Evolutionary conservation across 2,888 invertebrate genomes (phyloP).

Genomic region (Rutpela maculata): DNA sequence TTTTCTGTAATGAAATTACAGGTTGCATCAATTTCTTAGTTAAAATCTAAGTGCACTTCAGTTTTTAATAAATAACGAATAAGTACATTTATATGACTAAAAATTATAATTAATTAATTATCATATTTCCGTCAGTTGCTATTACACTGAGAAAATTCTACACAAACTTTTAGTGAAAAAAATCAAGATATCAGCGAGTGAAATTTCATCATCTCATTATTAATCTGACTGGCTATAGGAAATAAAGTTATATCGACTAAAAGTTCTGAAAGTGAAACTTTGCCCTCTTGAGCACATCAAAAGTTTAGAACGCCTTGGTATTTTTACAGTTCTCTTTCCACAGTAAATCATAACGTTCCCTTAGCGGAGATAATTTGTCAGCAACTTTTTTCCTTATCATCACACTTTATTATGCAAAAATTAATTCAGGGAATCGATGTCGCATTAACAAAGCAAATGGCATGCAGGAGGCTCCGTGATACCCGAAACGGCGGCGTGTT

Average conservation of each 20-base stretch:
- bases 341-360: conserved; percentile 37
- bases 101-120: too few species aligned
- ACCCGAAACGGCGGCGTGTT: conserved; percentile 22
- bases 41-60: too few species aligned
- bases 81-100: too few species aligned
- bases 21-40: too few species aligned
- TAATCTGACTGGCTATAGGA: conserved; percentile 30
- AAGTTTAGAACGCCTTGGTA: conserved; percentile 25
- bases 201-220: conserved; percentile 29
- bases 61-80: too few species aligned
- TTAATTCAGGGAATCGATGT: conserved; percentile 29
- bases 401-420: conserved; percentile 28
- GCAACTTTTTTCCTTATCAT: conserved; percentile 36
- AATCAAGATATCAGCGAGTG: conserved; percentile 20
- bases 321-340: conserved; percentile 25
- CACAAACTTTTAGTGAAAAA: background rate
- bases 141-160: too few species aligned
- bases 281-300: conserved; percentile 34
- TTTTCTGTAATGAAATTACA: too few species aligned
- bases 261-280: conserved; percentile 37
- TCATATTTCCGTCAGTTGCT: too few species aligned
- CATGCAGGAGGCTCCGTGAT: conserved; percentile 17
- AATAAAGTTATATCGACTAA: conserved; percentile 31
- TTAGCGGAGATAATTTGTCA: conserved; percentile 35
- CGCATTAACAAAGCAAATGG: conserved; percentile 30